phyloP scores from a whole-genome alignment of 2,797 vertebrate genomes.

The Nannoperca obscura region DNA sequence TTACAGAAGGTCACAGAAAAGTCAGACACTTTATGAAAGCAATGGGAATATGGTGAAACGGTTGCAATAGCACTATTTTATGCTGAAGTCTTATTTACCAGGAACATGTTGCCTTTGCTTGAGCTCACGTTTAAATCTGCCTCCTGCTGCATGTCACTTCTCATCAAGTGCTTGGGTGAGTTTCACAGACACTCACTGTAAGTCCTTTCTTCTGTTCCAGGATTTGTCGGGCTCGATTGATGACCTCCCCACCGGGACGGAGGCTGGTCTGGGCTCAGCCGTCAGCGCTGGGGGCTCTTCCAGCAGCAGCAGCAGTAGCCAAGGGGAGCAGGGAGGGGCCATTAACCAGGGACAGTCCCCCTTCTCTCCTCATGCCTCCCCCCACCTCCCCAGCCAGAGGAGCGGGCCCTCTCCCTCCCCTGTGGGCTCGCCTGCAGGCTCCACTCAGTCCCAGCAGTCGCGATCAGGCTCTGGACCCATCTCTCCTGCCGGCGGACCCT shows the following conservation, averaged over 20 bases:
- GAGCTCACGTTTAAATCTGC: slow-evolving; percentile 44
- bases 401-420: slow-evolving; percentile 94
- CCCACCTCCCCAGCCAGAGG: slow-evolving; percentile 91
- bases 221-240: slow-evolving; percentile 97
- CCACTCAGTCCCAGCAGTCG: slow-evolving; percentile 94
- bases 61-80: slow-evolving; percentile 1
- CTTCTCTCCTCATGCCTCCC: slow-evolving; percentile 94
- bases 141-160: slow-evolving; percentile 56
- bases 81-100: slow-evolving; percentile 30
- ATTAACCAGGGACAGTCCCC: slow-evolving; percentile 94
- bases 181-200: slow-evolving; percentile 55
- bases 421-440: slow-evolving; percentile 93
- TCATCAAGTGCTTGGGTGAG: slow-evolving; percentile 55
- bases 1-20: slow-evolving; percentile 27
- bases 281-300: slow-evolving; percentile 90
- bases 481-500: slow-evolving; percentile 89
- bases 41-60: slow-evolving; percentile 21
- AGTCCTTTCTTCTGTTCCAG: slow-evolving; percentile 78
- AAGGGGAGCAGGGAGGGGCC: slow-evolving; percentile 88
- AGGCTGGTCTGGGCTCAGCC: slow-evolving; percentile 91
- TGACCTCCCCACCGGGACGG: slow-evolving; percentile 95
- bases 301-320: slow-evolving; percentile 86
- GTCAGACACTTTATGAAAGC: slow-evolving; percentile 16
- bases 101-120: slow-evolving; percentile 30
- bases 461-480: slow-evolving; percentile 94